Evolutionary conservation across 1,140 invertebrate species (phyloP), one percentile per base, ranked within the genome.

Genomic region (Penaeus vannamei): DNA sequence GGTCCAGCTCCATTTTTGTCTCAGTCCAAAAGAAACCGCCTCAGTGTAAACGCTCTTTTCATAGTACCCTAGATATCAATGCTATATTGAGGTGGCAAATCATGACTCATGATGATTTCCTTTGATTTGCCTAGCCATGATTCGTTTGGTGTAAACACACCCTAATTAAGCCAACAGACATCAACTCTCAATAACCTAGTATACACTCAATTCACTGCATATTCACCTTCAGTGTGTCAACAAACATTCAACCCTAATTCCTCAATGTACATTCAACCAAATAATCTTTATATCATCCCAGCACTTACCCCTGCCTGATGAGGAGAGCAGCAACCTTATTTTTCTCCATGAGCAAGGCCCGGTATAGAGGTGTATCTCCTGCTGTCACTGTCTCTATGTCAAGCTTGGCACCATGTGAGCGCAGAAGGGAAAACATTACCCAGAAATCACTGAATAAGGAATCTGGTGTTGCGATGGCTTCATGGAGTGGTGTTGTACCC

Each of bases 401-500:
- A 76, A 94, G 91, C 64, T 92, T 91, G 36, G 93, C 94, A 17
- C 93, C 92, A 89, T 94, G 93, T 17, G 92, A 91, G 8, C 94
- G 92, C 59, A 95, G 91, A 12, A 94, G 90, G 14, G 93, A 92
- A 60, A 95, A 91, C 36, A 94, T 93, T 19, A 72, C 66, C 60
- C 93, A 88, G 85, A 95, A 94, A n/a, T 91, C 94, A 92, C 76
- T 62, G 85, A 85, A 91, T 23, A 92, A 87, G n/a, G 90, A 76
- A 76, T 92, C 92, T 23, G 85, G 84, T n/a, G 92, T 92, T 8
- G 91, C 91, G 5, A 95, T 93, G 46, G 94, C 94, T 85, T 94
- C 92, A 83, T 95, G 93, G 3, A 95, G 91, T 14, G 94, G 94
- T n/a, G 94, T 94, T 23, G 93, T 93, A 60, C 94, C 94, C 23